Base-by-base conservation (phyloP, 2,888 invertebrate species). In the Mesoligia furuncula region DNA sequence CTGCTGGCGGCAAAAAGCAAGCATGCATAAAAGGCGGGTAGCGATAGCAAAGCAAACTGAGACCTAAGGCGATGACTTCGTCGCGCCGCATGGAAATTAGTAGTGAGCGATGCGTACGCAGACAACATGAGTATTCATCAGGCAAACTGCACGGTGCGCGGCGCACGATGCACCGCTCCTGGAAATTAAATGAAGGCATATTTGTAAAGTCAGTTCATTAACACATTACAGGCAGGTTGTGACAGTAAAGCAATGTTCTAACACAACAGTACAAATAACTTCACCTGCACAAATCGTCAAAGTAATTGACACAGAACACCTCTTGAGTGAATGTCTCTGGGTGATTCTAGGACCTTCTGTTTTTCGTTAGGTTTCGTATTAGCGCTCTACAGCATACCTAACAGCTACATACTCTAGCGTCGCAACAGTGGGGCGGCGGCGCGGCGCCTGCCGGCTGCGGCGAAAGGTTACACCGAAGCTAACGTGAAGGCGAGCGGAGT, bases 1-100 rank as follows among this genome's bases (percentile, higher is more conserved):
- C 24, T 62, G 67, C 54, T 64, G 9, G 31, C 39, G 48, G 39
- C 48, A 69, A 81, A 84, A 78, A 75, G 57, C 79, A 64, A 61
- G 62, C 73, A 76, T 74, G 20, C 62, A 68, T 77, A 31, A 27
- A 51, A 48, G 59, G 66, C 27, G 36, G n/a, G 62, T 45, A 61
- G 48, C 64, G 61, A 64, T 27, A 48, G 57, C 65, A 62, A 72
- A 66, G n/a, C 39, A 65, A 66, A 39, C 72, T 57, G 45, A 24
- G 24, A 42, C 48, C 61, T 15, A 5, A 61, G 36, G 66, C 70
- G 31, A 27, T 66, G 59, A 57, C 48, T 31, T 45, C 42, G 27
- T 6, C 39, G 5, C 39, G n/a, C 1, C 42, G 64, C 51, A 8
- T 57, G 15, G 13, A 31, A 17, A 31, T 54, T 27, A 79, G 8